Conservation (phyloP, 2,797 vertebrate species). For the Pristis pectinata region DNA sequence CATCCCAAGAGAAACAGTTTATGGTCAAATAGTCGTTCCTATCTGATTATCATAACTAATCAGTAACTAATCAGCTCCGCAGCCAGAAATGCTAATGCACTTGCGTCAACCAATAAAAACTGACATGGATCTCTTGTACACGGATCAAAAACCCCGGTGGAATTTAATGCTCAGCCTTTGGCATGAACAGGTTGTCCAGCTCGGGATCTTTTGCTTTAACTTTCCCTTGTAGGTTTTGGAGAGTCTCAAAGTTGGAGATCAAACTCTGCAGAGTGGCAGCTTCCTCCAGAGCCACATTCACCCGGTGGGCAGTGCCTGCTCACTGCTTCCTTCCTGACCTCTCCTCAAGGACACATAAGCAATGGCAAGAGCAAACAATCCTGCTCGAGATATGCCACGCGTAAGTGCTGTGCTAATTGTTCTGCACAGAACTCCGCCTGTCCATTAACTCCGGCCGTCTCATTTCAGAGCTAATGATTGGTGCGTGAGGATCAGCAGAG, state of each 20-base stretch:
- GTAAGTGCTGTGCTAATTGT: background rate
- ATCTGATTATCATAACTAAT: slow-evolving; percentile 1
- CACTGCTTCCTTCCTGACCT: background rate
- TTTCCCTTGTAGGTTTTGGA: background rate
- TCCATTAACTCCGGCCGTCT: background rate
- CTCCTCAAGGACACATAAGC: background rate
- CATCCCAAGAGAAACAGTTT: background rate
- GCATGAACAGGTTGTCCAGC: background rate
- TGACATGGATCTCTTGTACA: background rate
- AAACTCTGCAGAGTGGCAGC: background rate
- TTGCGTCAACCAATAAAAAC: background rate
- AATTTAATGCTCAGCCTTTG: background rate
- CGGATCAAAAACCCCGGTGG: background rate
- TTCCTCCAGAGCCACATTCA: too few species aligned
- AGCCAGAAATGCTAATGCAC: background rate
- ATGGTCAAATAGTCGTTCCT: background rate
- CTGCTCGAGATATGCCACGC: background rate
- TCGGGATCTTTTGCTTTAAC: background rate
- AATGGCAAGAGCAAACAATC: slow-evolving; percentile 8
- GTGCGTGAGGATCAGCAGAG: slow-evolving; percentile 41
- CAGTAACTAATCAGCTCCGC: background rate
- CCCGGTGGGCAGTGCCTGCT: background rate
- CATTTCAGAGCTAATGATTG: slow-evolving; percentile 4
- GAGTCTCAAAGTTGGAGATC: background rate
- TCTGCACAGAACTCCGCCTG: background rate